Conservation (phyloP, 2,113 vertebrate genomes). For the Panthera uncia region DNA sequence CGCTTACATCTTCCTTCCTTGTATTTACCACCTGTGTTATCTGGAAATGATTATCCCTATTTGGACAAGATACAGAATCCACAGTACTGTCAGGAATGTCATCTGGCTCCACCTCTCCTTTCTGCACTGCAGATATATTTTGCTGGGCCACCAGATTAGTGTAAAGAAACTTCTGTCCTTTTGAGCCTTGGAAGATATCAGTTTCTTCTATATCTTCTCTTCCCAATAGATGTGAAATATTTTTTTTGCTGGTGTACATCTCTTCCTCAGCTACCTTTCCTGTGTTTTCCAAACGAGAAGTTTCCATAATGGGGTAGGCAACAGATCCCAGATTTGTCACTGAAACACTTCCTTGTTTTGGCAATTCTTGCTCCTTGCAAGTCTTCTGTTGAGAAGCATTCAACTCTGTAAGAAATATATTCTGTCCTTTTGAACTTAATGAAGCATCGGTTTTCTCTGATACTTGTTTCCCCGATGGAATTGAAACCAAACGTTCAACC, state of each 20-base stretch:
- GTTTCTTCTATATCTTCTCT: background rate
- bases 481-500: background rate
- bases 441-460: background rate
- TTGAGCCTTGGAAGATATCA: background rate
- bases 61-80: background rate
- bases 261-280: background rate
- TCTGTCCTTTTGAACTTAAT: conserved; percentile 14
- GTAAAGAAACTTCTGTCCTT: conserved; percentile 4
- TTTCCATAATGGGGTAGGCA: background rate
- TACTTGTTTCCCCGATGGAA: background rate
- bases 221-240: background rate
- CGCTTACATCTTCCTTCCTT: background rate
- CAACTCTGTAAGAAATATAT: background rate
- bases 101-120: background rate
- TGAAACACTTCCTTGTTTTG: background rate
- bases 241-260: background rate
- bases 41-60: background rate
- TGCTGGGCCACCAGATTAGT: background rate
- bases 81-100: background rate
- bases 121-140: background rate
- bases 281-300: background rate
- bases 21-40: background rate
- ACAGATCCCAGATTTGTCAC: background rate
- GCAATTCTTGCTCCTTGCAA: background rate
- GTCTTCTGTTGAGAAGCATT: background rate